phyloP scores from a whole-genome alignment of 2,113 vertebrate species.

The Numida meleagris region DNA sequence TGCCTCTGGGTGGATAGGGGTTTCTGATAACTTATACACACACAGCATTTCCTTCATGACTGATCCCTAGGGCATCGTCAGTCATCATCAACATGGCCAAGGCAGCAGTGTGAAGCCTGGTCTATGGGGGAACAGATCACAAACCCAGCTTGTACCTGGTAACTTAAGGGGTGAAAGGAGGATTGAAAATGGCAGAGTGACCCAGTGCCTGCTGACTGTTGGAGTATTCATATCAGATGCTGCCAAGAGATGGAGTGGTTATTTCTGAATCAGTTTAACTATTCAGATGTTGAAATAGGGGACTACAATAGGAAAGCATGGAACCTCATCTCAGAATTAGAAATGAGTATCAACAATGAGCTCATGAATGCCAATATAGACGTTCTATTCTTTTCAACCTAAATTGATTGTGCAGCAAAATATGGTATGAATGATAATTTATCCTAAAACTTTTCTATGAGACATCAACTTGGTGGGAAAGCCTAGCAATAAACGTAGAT shows the following conservation, averaged over 20 bases:
- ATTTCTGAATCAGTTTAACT: neutral
- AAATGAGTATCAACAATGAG: neutral
- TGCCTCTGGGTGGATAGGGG: rapidly evolving
- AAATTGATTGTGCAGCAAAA: neutral
- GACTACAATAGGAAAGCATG: neutral
- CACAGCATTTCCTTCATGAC: neutral
- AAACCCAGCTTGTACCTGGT: neutral
- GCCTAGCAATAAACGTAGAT: neutral
- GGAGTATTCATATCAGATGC: neutral
- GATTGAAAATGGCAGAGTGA: neutral
- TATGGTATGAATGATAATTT: neutral
- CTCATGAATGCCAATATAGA: neutral
- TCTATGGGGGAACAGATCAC: neutral
- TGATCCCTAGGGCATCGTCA: neutral
- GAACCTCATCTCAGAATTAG: neutral
- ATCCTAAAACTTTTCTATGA: neutral
- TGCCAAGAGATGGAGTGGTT: neutral
- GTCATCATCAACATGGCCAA: neutral
- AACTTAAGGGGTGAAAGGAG: neutral
- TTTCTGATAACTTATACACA: neutral
- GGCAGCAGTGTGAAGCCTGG: neutral
- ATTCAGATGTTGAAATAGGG: neutral
- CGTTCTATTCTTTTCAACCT: neutral
- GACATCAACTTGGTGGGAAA: neutral
- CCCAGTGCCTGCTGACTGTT: rapidly evolving